These are phyloP conservation scores for Sarcophaga subvicina DNA, from an alignment of 2,888 invertebrate species.

Conservation along the genomic window DNA sequence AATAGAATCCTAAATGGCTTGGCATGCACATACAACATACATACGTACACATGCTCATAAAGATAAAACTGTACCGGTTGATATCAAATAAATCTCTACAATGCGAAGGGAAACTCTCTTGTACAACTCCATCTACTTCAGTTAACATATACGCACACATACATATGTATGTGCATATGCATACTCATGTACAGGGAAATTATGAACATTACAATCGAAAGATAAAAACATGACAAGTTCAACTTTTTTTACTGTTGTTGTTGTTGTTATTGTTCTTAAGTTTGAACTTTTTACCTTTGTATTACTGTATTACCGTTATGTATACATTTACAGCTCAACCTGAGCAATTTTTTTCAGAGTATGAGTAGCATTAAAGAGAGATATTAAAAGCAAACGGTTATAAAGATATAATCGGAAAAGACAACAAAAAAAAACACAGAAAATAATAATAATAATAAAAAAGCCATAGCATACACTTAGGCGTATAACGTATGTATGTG, in stretches of 20 bases:
- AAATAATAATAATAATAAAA: neutral
- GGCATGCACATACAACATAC: neutral
- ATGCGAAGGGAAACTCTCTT: too few relatives aligned
- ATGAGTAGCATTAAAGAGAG: too few relatives aligned
- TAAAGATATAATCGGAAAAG: conserved; percentile 4
- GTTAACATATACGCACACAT: too few relatives aligned
- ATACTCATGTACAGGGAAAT: neutral
- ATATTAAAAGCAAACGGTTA: neutral
- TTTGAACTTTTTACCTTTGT: neutral
- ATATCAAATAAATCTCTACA: neutral
- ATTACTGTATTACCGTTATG: too few relatives aligned
- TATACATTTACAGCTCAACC: too few relatives aligned
- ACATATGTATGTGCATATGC: neutral
- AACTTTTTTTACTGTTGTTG: neutral
- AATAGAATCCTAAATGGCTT: too few relatives aligned
- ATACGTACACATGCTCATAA: too few relatives aligned
- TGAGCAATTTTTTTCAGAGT: too few relatives aligned
- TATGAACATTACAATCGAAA: neutral
- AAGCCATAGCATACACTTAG: neutral
- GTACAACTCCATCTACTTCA: too few relatives aligned
- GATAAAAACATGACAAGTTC: conserved; percentile 10
- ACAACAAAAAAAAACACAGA: too few relatives aligned
- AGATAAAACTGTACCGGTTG: neutral
- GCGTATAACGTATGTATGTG: too few relatives aligned
- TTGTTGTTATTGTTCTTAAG: neutral